phyloP scores from a whole-genome alignment of 2,888 invertebrate species.

The Parthenolecanium corni region DNA sequence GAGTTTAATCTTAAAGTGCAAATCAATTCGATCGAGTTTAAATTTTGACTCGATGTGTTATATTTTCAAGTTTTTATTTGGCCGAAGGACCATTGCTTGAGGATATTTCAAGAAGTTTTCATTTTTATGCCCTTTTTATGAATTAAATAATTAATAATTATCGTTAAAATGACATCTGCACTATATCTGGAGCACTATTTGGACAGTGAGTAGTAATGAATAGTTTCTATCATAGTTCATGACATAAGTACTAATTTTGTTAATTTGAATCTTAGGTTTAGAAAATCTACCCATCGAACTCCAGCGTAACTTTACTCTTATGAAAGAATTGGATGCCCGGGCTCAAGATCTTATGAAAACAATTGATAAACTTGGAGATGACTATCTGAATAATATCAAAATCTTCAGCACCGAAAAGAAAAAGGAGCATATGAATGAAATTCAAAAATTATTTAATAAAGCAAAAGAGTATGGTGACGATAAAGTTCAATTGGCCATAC shows the following conservation, averaged over 20 bases:
- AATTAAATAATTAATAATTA: not conserved
- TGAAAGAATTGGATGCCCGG: slow-evolving; percentile 87
- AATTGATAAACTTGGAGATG: slow-evolving; percentile 76
- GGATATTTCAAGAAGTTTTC: too few species aligned
- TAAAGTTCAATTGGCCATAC: slow-evolving; percentile 92
- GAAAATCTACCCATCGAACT: slow-evolving; percentile 90
- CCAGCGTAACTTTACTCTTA: slow-evolving; percentile 87
- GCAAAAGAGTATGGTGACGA: slow-evolving; percentile 94
- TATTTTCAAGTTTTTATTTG: too few species aligned
- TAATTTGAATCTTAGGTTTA: slow-evolving; percentile 50
- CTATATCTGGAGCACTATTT: slow-evolving; percentile 91
- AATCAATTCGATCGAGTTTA: too few species aligned
- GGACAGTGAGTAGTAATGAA: slow-evolving; percentile 56
- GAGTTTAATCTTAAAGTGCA: too few species aligned
- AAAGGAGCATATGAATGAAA: slow-evolving; percentile 69
- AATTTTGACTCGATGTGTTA: too few species aligned
- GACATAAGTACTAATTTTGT: not conserved
- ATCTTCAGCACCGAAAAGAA: slow-evolving; percentile 63
- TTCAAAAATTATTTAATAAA: slow-evolving; percentile 80
- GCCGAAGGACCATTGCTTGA: too few species aligned
- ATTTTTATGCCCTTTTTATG: too few species aligned
- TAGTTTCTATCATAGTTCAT: not conserved
- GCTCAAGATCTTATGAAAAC: slow-evolving; percentile 83
- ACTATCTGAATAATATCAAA: slow-evolving; percentile 62
- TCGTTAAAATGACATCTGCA: slow-evolving; percentile 44